Percentiles rank a stretch among this genome's conserved stretches.
These are phyloP conservation scores for Cyphomyrus plagiostoma DNA, from an alignment of 2,113 vertebrate genomes.

Conservation along the genomic window DNA sequence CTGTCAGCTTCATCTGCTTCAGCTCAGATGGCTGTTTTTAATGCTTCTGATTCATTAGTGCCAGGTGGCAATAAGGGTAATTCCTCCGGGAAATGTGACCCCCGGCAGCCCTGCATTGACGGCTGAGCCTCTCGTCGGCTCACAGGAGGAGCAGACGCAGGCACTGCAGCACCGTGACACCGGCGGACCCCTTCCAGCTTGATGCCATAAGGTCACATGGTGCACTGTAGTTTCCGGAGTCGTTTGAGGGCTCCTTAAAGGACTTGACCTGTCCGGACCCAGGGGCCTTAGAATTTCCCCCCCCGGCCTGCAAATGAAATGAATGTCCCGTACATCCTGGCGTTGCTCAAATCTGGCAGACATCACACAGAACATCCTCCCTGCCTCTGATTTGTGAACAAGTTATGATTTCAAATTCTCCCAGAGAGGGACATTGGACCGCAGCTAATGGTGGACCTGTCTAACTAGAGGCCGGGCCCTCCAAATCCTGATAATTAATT, in stretches of 20 bases:
- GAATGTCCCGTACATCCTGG: background rate
- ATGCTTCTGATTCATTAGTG: background rate
- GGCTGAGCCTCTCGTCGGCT: background rate
- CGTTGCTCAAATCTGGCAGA: background rate
- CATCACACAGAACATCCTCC: background rate
- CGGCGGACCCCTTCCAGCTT: background rate
- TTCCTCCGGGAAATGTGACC: background rate
- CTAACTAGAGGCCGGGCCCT: too few relatives aligned
- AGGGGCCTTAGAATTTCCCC: too few relatives aligned
- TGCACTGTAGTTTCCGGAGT: background rate
- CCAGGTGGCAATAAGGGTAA: background rate
- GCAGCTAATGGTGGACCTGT: background rate
- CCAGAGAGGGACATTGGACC: background rate
- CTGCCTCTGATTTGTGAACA: background rate
- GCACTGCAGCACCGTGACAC: background rate
- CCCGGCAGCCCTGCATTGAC: background rate
- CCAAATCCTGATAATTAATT: too few relatives aligned
- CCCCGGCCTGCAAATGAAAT: background rate
- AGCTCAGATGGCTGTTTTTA: background rate
- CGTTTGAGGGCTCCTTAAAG: background rate
- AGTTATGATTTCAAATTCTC: background rate
- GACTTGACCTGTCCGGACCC: background rate
- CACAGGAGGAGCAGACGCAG: background rate
- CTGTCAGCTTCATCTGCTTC: background rate
- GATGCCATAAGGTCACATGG: background rate